These are phyloP conservation scores for Silvanus unidentatus DNA, from an alignment of 2,888 invertebrate genomes.

Conservation along the genomic window DNA sequence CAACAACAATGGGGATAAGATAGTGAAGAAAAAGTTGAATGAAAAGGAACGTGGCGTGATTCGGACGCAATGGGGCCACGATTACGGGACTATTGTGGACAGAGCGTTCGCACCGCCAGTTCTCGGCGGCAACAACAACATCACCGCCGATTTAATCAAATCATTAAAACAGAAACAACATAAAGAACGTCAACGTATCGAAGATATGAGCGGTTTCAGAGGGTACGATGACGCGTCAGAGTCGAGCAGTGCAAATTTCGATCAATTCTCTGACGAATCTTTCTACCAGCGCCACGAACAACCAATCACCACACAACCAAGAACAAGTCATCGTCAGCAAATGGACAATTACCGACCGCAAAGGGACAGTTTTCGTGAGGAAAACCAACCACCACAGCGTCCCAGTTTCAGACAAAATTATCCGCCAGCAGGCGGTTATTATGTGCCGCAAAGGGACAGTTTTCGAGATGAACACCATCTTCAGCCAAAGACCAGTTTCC, in stretches of 20 bases:
- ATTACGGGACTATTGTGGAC: constrained; percentile 23
- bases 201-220: not conserved
- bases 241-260: constrained; percentile 7
- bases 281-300: not conserved
- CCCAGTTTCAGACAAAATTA: not conserved
- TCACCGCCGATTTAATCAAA: constrained; percentile 24
- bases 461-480: not conserved
- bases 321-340: no score
- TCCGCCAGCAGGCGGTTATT: no score
- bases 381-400: not conserved
- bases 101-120: constrained; percentile 28
- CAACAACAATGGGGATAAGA: constrained; percentile 8
- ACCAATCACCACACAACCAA: not conserved
- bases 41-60: constrained; percentile 35
- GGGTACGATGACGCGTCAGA: not conserved
- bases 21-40: constrained; percentile 11
- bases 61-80: constrained; percentile 37
- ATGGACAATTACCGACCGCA: no score
- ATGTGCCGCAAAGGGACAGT: no score
- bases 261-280: constrained; percentile 8
- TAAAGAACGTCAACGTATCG: constrained; percentile 3
- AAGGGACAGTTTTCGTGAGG: not conserved
- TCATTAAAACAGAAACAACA: constrained; percentile 27
- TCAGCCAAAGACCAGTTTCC: not conserved
- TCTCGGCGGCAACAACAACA: constrained; percentile 10